These are phyloP conservation scores for Apostichopus japonicus DNA, from an alignment of 35 echinoderm and acorn worm species.

Conservation along the genomic window DNA sequence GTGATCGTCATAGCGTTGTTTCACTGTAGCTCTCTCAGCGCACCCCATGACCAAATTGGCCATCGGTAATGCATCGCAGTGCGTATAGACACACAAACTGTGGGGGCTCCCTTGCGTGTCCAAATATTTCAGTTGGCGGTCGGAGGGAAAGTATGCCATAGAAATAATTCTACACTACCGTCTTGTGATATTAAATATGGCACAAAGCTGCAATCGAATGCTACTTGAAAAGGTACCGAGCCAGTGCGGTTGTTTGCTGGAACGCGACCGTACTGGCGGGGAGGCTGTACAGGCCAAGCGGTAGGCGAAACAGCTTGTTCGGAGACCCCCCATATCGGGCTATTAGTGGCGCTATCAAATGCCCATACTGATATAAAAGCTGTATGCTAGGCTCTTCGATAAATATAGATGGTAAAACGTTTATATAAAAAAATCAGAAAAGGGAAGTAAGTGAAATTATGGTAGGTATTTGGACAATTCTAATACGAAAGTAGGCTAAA, in stretches of 20 bases:
- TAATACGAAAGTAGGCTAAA: no score
- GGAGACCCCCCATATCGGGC: background rate
- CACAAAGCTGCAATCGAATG: constrained; percentile 38
- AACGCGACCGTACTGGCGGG: constrained; percentile 28
- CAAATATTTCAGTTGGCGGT: constrained; percentile 42
- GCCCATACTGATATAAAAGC: background rate
- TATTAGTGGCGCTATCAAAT: constrained; percentile 31
- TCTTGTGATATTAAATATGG: constrained; percentile 46
- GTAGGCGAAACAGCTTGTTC: constrained; percentile 17
- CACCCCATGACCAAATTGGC: constrained; percentile 43
- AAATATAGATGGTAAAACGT: background rate
- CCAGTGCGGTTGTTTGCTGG: constrained; percentile 3
- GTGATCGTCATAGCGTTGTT: background rate
- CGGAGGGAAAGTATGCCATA: constrained; percentile 30
- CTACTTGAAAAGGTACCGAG: constrained; percentile 28
- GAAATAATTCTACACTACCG: background rate
- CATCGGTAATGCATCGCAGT: background rate
- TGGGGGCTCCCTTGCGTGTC: constrained; percentile 48
- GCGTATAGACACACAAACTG: constrained; percentile 31
- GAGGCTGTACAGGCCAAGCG: constrained; percentile 13
- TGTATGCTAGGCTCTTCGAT: background rate
- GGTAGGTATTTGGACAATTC: background rate
- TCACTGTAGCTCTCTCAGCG: background rate
- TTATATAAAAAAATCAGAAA: background rate
- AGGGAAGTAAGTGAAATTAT: background rate